Percentiles rank a stretch among this genome's conserved stretches.
Conservation (phyloP, 2,113 vertebrate genomes). For the Promerops cafer region DNA sequence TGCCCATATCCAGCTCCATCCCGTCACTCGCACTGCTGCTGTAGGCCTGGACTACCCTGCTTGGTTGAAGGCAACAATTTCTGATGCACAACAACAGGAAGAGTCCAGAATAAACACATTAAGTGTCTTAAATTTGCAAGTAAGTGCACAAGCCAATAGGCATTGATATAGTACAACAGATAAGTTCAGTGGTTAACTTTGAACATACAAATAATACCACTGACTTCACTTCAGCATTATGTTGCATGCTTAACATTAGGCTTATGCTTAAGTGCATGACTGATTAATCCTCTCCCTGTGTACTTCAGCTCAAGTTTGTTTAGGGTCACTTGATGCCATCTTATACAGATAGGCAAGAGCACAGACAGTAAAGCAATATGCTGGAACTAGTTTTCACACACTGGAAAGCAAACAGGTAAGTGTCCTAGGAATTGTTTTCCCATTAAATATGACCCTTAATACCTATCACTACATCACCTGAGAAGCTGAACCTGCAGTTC, state of each 20-base stretch:
- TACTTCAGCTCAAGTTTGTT: not conserved
- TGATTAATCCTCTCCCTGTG: not conserved
- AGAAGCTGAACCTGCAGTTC: not conserved
- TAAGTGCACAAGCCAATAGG: not conserved
- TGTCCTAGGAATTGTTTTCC: not conserved
- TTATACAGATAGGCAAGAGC: not conserved
- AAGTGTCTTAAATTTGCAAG: not conserved
- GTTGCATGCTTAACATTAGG: not conserved
- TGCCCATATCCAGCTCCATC: not conserved
- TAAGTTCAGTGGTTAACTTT: slow-evolving; percentile 8
- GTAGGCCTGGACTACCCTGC: not conserved
- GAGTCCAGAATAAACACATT: not conserved
- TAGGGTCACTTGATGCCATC: not conserved
- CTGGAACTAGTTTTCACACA: not conserved
- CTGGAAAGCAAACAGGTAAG: not conserved
- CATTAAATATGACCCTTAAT: not conserved
- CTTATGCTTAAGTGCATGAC: not conserved
- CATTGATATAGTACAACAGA: not conserved
- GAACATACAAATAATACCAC: not conserved
- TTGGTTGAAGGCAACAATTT: not conserved
- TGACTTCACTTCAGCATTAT: not conserved
- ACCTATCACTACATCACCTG: not conserved
- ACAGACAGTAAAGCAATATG: not conserved
- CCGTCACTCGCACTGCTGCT: not conserved
- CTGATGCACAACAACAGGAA: not conserved